A percentile compares a stretch with the other conserved stretches of the same genome.
These are phyloP conservation scores for Aphelenchoides besseyi DNA, from an alignment of 1,140 invertebrate species.

Conservation along the genomic window DNA sequence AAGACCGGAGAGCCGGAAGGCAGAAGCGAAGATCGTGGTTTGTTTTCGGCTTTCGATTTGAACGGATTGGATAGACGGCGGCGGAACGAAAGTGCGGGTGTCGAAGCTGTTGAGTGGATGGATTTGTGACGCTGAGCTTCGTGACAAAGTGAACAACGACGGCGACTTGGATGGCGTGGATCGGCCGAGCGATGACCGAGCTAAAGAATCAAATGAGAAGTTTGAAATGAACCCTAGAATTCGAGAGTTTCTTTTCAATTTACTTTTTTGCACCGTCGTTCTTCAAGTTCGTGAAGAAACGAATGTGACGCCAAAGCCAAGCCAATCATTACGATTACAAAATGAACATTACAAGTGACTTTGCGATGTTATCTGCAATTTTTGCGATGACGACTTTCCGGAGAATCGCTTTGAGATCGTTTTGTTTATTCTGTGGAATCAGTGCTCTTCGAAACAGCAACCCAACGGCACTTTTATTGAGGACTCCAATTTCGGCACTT, in stretches of 20 bases:
- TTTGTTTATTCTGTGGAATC: too few relatives aligned
- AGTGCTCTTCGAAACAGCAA: too few relatives aligned
- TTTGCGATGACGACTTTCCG: too few relatives aligned
- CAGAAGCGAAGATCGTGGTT: background rate
- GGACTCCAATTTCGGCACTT: too few relatives aligned
- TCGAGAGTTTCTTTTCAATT: background rate
- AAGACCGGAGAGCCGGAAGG: background rate
- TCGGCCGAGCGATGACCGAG: slow-evolving; percentile 15
- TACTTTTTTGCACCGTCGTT: slow-evolving; percentile 15
- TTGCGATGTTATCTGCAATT: too few relatives aligned
- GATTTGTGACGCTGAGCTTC: background rate
- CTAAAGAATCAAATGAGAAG: background rate
- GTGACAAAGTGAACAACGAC: background rate
- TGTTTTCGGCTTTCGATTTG: background rate
- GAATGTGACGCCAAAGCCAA: background rate
- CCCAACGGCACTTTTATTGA: too few relatives aligned
- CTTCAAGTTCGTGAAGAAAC: background rate
- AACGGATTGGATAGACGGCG: background rate
- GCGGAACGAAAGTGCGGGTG: background rate
- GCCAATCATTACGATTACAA: slow-evolving; percentile 10
- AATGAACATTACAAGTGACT: too few relatives aligned
- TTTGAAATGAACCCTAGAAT: background rate
- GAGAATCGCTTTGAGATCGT: too few relatives aligned
- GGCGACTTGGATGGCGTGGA: background rate
- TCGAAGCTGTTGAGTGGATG: background rate